Evolutionary conservation across 2,888 invertebrate species (phyloP).

Genomic region (Chalcosyrphus nemorum): DNA sequence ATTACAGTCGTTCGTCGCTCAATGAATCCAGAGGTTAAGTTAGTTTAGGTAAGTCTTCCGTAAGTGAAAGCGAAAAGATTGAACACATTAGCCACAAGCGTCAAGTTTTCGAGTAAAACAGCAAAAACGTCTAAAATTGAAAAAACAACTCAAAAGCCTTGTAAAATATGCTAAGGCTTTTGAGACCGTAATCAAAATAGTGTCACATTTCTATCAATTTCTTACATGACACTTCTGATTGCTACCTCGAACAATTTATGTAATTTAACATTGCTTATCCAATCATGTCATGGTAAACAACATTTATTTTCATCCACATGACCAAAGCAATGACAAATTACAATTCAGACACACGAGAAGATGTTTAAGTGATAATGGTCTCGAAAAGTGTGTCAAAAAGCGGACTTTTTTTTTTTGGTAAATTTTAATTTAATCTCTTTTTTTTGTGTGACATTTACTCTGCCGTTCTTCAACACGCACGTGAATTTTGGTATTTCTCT

Average conservation of each 20-base stretch:
- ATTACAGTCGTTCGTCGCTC: too few relatives aligned
- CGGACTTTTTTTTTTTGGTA: slow-evolving; percentile 20
- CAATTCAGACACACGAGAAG: slow-evolving; percentile 46
- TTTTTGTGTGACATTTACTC: background rate
- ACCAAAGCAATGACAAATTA: slow-evolving; percentile 57
- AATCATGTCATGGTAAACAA: slow-evolving; percentile 3
- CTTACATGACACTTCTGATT: background rate
- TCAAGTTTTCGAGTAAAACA: too few relatives aligned
- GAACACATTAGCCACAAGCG: too few relatives aligned
- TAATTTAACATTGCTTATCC: background rate
- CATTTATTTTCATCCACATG: slow-evolving; percentile 27
- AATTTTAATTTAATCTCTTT: background rate
- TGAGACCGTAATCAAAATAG: too few relatives aligned
- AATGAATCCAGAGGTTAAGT: too few relatives aligned
- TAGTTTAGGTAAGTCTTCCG: too few relatives aligned
- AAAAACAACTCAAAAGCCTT: too few relatives aligned
- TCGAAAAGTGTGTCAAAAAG: slow-evolving; percentile 62
- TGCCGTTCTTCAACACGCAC: background rate
- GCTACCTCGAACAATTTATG: slow-evolving; percentile 1
- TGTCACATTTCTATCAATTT: too few relatives aligned
- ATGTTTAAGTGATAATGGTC: slow-evolving; percentile 48
- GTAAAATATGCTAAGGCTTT: too few relatives aligned
- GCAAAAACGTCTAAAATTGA: too few relatives aligned
- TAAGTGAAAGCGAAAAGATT: too few relatives aligned
- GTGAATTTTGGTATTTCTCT: slow-evolving; percentile 14